Conservation (phyloP, 2,113 vertebrate species). For the Syrrhaptes paradoxus region DNA sequence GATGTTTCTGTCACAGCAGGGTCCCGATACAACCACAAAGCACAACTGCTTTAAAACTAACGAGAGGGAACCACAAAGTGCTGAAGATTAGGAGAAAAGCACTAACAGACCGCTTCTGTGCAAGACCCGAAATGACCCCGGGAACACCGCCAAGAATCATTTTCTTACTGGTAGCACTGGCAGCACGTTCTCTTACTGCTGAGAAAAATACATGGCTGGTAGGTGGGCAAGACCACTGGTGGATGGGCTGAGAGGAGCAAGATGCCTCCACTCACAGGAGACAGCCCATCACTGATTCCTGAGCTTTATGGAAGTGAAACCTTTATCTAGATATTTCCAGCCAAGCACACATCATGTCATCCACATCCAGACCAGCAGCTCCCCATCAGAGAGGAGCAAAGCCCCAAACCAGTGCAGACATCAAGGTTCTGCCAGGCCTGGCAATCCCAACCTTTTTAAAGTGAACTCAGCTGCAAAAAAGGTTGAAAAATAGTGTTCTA, state of each 20-base stretch:
- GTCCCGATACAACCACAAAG: neutral
- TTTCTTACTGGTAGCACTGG: constrained; percentile 41
- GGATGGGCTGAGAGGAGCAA: neutral
- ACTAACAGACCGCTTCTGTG: constrained; percentile 21
- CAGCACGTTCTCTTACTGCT: neutral
- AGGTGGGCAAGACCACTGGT: accelerated
- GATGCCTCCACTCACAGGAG: neutral
- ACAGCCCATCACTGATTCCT: neutral
- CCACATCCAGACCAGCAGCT: neutral
- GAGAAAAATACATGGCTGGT: neutral
- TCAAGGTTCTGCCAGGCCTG: neutral
- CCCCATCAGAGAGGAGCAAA: neutral
- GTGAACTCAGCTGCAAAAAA: neutral
- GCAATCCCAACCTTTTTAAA: neutral
- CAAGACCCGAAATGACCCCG: neutral
- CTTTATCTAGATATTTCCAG: neutral
- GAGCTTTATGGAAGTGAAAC: neutral
- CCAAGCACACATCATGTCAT: neutral
- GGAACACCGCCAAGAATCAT: constrained; percentile 38
- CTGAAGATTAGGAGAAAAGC: constrained; percentile 21
- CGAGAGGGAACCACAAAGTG: neutral
- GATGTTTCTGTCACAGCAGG: constrained; percentile 9
- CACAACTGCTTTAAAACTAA: constrained; percentile 5
- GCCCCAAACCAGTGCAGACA: neutral
- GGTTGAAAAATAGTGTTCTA: neutral